Base-by-base conservation (phyloP, 2,113 vertebrate genomes). In the Pterocles orientalis region DNA sequence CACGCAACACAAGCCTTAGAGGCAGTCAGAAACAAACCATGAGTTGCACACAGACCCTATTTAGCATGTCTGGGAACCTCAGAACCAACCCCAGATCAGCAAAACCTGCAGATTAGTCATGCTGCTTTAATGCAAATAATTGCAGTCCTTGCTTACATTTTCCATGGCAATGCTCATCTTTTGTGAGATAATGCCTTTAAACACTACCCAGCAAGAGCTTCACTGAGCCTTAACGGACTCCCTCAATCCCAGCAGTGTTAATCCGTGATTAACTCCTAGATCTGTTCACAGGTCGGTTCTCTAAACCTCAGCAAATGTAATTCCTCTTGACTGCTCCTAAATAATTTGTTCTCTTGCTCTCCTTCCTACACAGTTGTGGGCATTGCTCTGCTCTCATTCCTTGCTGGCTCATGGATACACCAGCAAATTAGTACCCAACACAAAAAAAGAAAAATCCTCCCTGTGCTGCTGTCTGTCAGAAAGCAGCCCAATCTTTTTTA, bases 181-280 rank as follows among this genome's bases (percentile, higher is more conserved):
- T 86, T 90, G 86, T 95, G 83, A 91, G 73, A 87, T 92, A 97
- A 95, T 73, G 51, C 47, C 56, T 90, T 92, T 92, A 94, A 96
- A 95, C 79, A 78, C 56, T 51, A 75, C 33, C 56, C 79, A 71
- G 75, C 28, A 64, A 43, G 92, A 92, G 82, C 71, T 77, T 92
- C 54, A 56, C 72, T 81, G 90, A 92, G 41, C 68, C 56, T 93
- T 65, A 90, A 34, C 76, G 10, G n/a, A 56, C 58, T 96, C 85
- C 33, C 71, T 95, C 64, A 91, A 61, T 95, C 79, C 92, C 93
- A 80, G 33, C 47, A 53, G 88, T 75, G 88, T 92, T 96, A 97
- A 95, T 97, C 92, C 90, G 29, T 75, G 33, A 97, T 93, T 95
- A 96, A 90, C 82, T 93, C 56, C 76, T 68, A 64, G 92, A 96